These are phyloP conservation scores for Pygmarrhopalites habei DNA, from an alignment of 1,140 invertebrate genomes.

Conservation along the genomic window DNA sequence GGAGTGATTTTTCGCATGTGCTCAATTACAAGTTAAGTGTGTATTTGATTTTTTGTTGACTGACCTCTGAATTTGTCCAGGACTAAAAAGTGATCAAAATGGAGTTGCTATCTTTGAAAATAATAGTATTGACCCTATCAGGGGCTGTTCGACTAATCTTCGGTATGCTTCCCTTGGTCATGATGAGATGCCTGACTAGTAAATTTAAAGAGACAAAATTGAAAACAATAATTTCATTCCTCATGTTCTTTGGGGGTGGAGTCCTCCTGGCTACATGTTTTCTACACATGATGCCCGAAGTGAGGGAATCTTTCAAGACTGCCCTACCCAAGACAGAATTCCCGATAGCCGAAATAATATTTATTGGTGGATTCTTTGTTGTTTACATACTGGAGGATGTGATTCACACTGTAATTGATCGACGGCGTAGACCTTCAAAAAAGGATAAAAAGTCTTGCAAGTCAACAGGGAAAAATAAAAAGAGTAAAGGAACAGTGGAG, in stretches of 20 bases:
- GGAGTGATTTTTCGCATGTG: too few relatives aligned
- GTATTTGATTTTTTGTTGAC: too few relatives aligned
- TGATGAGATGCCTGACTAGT: slow-evolving; percentile 32
- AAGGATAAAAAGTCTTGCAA: neutral
- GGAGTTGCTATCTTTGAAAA: slow-evolving; percentile 37
- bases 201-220: slow-evolving; percentile 26
- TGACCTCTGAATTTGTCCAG: too few relatives aligned
- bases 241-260: slow-evolving; percentile 52
- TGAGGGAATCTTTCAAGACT: slow-evolving; percentile 41
- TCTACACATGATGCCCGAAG: slow-evolving; percentile 52
- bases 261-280: slow-evolving; percentile 54
- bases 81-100: too few relatives aligned
- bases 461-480: neutral
- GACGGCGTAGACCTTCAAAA: slow-evolving; percentile 2
- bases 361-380: slow-evolving; percentile 53
- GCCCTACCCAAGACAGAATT: slow-evolving; percentile 35
- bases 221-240: slow-evolving; percentile 41
- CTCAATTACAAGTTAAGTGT: too few relatives aligned
- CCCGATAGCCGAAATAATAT: slow-evolving; percentile 50
- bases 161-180: slow-evolving; percentile 41
- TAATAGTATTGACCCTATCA: slow-evolving; percentile 37
- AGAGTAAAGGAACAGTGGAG: neutral
- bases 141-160: slow-evolving; percentile 41
- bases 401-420: slow-evolving; percentile 42
- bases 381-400: slow-evolving; percentile 53